Conservation (phyloP, 2,797 vertebrate species). For the Gallinago solitaria region DNA sequence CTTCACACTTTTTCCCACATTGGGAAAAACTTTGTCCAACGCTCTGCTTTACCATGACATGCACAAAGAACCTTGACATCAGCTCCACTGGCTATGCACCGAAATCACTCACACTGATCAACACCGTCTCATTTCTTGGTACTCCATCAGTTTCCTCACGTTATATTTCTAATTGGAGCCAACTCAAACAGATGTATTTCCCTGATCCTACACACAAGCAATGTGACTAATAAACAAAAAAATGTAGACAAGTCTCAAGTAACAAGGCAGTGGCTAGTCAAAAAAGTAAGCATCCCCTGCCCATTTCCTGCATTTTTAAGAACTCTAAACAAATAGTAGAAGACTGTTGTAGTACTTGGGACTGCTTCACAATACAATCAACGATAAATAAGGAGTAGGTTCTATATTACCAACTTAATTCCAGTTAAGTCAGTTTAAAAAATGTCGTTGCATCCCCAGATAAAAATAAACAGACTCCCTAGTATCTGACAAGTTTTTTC, state of each 20-base stretch:
- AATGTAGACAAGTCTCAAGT: background rate
- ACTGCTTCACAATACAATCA: background rate
- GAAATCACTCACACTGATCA: background rate
- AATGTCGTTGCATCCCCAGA: background rate
- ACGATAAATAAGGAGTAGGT: background rate
- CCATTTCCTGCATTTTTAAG: slow-evolving; percentile 20
- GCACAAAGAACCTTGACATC: background rate
- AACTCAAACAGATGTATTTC: background rate
- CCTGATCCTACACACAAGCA: background rate
- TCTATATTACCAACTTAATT: background rate
- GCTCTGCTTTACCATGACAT: background rate
- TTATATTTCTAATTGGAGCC: background rate
- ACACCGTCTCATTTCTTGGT: background rate
- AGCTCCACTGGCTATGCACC: background rate
- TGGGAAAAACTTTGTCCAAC: background rate
- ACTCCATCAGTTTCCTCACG: background rate
- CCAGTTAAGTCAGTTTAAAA: background rate
- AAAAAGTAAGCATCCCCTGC: background rate
- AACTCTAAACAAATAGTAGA: slow-evolving; percentile 1
- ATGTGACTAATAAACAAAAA: background rate
- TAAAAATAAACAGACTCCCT: background rate
- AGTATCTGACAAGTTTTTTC: background rate
- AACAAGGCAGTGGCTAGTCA: background rate
- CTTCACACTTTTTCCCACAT: background rate
- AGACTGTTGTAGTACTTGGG: background rate